Base-by-base conservation (phyloP, 1,140 invertebrate genomes). In the Halictus rubicundus region DNA sequence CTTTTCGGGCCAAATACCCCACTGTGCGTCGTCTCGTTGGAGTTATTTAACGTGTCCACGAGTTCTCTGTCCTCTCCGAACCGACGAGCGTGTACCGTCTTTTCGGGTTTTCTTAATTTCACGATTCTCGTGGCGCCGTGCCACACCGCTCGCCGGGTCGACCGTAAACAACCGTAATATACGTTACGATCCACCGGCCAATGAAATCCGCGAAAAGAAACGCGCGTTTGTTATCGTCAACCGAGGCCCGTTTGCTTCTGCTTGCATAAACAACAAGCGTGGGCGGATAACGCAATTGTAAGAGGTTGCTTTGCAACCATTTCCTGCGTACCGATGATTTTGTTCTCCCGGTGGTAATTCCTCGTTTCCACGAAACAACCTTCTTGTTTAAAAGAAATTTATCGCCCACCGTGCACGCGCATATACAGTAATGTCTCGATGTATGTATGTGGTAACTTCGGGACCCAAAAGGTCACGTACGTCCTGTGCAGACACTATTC, bases 71-170 rank as follows among this genome's bases (percentile, higher is more conserved):
- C n/a, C n/a, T n/a, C n/a, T n/a, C n/a, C n/a, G n/a, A n/a, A n/a
- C n/a, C n/a, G n/a, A n/a, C n/a, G n/a, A n/a, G n/a, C n/a, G n/a
- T n/a, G n/a, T n/a, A n/a, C n/a, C n/a, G n/a, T n/a, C 27, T 25
- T 25, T 46, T 75, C 52, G 37, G 2, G 27, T 37, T 68, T 68
- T 12, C 54, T 76, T 74, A 57, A 74, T 76, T 68, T 46, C 64
- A 37, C 27, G 46, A 66, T 37, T 42, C 37, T 14, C 10, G 23
- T 16, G 54, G 54, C 69, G 57, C 37, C 10, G 54, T 6, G n/a
- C 16, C 19, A 19, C n/a, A n/a, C n/a, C n/a, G n/a, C n/a, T n/a
- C 69, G 57, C 23, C 10, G 39, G 16, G 6, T 4, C 8, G 25
- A 2, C 23, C 52, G 52, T 76, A 76, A 76, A 59, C 32, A 21